Conservation (phyloP, 1,140 invertebrate genomes). For the Tribolium castaneum region DNA sequence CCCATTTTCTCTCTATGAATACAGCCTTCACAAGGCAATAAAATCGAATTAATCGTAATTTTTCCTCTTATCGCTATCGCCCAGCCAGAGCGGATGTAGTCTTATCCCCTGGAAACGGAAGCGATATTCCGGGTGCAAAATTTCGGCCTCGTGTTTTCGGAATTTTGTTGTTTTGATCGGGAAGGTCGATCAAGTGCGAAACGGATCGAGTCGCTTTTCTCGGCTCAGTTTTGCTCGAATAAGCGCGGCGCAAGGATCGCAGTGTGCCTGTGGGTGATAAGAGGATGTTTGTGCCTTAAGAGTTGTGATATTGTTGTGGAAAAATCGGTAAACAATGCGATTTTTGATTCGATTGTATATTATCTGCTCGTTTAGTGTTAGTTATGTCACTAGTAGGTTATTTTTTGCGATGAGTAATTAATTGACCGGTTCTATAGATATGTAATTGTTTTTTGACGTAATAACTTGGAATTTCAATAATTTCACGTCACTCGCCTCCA, state of each 20-base stretch:
- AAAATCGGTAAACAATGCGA: background rate
- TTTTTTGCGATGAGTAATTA: too few relatives aligned
- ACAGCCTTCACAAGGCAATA: background rate
- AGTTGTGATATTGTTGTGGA: background rate
- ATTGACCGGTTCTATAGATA: too few relatives aligned
- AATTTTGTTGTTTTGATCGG: background rate
- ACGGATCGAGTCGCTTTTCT: background rate
- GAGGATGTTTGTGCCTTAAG: background rate
- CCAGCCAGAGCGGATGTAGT: too few relatives aligned
- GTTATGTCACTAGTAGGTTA: too few relatives aligned
- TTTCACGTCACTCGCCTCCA: too few relatives aligned
- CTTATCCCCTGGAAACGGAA: too few relatives aligned
- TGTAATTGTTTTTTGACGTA: too few relatives aligned
- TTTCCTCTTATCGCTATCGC: too few relatives aligned
- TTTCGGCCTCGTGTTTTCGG: background rate
- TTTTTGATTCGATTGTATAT: background rate
- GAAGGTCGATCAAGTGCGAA: background rate
- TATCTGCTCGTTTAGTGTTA: too few relatives aligned
- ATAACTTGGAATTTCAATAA: too few relatives aligned
- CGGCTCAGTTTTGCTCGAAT: conserved; percentile 9
- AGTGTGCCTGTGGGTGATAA: background rate
- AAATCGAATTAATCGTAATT: too few relatives aligned
- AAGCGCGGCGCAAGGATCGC: background rate
- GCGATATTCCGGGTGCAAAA: too few relatives aligned
- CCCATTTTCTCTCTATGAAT: background rate